These are phyloP conservation scores for Congeria kusceri DNA, from an alignment of 2,888 invertebrate genomes.

Conservation along the genomic window DNA sequence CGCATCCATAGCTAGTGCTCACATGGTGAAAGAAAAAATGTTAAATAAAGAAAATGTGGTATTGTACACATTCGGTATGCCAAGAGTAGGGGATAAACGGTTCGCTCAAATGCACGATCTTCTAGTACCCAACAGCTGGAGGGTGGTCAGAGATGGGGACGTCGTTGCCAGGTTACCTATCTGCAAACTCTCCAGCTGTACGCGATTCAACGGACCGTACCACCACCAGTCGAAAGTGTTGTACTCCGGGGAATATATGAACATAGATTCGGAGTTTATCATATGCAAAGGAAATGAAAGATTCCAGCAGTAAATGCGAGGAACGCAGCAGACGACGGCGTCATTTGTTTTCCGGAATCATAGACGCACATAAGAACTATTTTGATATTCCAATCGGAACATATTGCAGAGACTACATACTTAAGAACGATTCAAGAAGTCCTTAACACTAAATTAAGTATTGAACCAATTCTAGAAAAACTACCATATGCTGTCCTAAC, in stretches of 20 bases:
- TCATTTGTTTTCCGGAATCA: neutral
- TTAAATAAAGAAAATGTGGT: slow-evolving; percentile 30
- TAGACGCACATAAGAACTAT: slow-evolving; percentile 44
- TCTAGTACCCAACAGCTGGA: slow-evolving; percentile 53
- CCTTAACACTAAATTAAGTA: too few species aligned
- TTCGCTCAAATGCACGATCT: slow-evolving; percentile 43
- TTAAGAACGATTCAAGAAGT: slow-evolving; percentile 12
- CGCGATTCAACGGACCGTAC: slow-evolving; percentile 45
- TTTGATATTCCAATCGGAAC: slow-evolving; percentile 57
- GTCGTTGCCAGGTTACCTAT: slow-evolving; percentile 46
- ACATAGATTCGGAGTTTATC: slow-evolving; percentile 31
- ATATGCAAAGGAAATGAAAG: slow-evolving; percentile 51
- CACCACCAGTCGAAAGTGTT: slow-evolving; percentile 54
- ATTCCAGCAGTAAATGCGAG: slow-evolving; percentile 24
- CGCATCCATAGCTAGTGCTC: slow-evolving; percentile 50
- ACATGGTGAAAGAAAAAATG: slow-evolving; percentile 45
- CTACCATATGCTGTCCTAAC: too few species aligned
- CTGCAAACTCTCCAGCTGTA: slow-evolving; percentile 33
- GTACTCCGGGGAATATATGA: slow-evolving; percentile 39
- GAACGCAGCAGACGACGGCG: neutral
- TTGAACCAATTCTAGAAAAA: too few species aligned
- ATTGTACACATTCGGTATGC: slow-evolving; percentile 63
- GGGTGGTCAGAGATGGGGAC: slow-evolving; percentile 49
- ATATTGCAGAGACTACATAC: slow-evolving; percentile 42
- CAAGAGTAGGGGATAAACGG: slow-evolving; percentile 49